Conservation (phyloP, 2,888 invertebrate genomes). For the Selenia dentaria region DNA sequence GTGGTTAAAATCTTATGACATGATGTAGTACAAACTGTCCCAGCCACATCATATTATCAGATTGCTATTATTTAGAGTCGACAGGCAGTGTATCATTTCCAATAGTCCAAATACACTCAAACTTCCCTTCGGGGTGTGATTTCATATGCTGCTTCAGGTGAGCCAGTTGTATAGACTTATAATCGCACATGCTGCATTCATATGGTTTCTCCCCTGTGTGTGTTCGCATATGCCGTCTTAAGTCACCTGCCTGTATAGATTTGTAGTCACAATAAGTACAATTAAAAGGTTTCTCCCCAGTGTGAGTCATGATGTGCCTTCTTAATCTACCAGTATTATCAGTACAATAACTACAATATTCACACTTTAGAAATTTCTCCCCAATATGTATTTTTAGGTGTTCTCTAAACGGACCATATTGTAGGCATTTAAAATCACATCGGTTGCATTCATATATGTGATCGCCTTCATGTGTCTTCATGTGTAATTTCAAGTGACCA, state of each 20-base stretch:
- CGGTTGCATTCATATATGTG: constrained; percentile 11
- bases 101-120: constrained; percentile 15
- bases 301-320: constrained; percentile 14
- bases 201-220: constrained; percentile 16
- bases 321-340: constrained; percentile 4
- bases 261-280: constrained; percentile 10
- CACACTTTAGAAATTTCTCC: constrained; percentile 9
- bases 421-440: constrained; percentile 8
- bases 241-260: constrained; percentile 9
- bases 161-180: constrained; percentile 11
- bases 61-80: too few relatives aligned
- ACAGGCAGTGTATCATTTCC: constrained; percentile 2
- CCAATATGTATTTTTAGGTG: constrained; percentile 13
- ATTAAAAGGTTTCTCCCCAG: constrained; percentile 13
- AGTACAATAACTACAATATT: constrained; percentile 4
- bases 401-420: constrained; percentile 5
- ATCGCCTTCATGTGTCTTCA: constrained; percentile 16
- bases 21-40: too few relatives aligned
- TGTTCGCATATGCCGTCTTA: constrained; percentile 7
- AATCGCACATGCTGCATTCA: constrained; percentile 10
- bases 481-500: constrained; percentile 14
- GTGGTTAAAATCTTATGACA: too few relatives aligned
- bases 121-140: constrained; percentile 2
- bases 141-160: constrained; percentile 15
- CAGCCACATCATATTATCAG: too few relatives aligned